These are phyloP conservation scores for Apogon talboti DNA, from an alignment of 2,797 vertebrate genomes.

Conservation along the genomic window DNA sequence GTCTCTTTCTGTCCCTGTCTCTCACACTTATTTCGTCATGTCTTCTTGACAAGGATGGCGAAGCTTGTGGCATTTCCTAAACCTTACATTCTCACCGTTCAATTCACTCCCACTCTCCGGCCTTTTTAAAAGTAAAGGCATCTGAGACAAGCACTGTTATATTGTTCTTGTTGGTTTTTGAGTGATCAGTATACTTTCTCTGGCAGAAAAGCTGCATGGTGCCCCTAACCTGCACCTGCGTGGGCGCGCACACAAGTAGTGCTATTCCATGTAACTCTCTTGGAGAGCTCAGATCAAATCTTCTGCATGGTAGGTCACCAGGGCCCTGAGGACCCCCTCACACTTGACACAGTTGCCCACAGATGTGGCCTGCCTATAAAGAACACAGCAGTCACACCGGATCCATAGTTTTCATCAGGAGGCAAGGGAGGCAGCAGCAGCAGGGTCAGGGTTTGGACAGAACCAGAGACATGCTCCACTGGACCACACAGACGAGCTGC, in stretches of 20 bases:
- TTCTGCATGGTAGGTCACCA: conserved; percentile 56
- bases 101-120: conserved; percentile 21
- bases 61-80: conserved; percentile 45
- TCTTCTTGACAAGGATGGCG: conserved; percentile 39
- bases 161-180: conserved; percentile 63
- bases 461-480: conserved; percentile 68
- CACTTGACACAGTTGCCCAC: conserved; percentile 48
- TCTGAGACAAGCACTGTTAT: conserved; percentile 51
- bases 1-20: conserved; percentile 21
- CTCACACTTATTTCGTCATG: conserved; percentile 11
- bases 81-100: conserved; percentile 37
- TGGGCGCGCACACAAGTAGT: conserved; percentile 12
- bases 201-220: conserved; percentile 43
- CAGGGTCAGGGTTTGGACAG: conserved; percentile 65
- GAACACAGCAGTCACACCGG: conserved; percentile 29
- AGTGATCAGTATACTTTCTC: conserved; percentile 41
- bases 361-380: conserved; percentile 46
- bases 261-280: conserved; percentile 24
- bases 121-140: conserved; percentile 46
- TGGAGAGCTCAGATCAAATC: conserved; percentile 55
- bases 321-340: conserved; percentile 58
- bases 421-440: conserved; percentile 33
- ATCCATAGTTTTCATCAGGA: conserved; percentile 38
- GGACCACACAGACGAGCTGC: conserved; percentile 64
- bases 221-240: conserved; percentile 1